A percentile compares a stretch with the other conserved stretches of the same genome.
Conservation (phyloP, 2,113 vertebrate species). For the Neolamprologus toae region DNA sequence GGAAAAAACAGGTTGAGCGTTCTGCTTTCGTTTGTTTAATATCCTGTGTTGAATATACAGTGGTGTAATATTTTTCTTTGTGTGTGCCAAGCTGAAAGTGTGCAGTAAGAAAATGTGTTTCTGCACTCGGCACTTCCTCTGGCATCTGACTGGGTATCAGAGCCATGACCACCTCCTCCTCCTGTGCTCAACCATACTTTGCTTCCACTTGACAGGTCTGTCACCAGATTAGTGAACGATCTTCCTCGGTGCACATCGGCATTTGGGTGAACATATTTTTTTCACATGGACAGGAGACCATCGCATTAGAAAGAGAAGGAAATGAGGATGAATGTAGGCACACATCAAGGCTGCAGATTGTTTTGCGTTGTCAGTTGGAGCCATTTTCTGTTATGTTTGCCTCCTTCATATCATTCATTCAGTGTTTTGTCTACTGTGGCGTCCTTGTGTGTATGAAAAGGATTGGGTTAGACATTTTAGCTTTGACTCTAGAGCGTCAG, state of each 20-base stretch:
- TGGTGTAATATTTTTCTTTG: accelerated
- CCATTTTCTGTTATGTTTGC: neutral
- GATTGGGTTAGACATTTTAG: neutral
- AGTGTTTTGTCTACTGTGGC: neutral
- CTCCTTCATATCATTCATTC: neutral
- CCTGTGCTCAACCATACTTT: neutral
- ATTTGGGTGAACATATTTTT: neutral
- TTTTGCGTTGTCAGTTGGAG: neutral
- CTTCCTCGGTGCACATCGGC: neutral
- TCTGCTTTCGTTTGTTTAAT: neutral
- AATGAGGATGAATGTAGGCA: neutral
- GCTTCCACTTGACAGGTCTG: neutral
- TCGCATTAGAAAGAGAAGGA: neutral
- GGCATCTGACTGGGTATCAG: neutral
- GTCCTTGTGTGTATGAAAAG: neutral
- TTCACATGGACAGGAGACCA: neutral
- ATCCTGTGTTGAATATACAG: neutral
- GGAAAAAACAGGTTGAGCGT: accelerated
- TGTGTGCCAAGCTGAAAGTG: neutral
- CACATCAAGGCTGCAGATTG: neutral
- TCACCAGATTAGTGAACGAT: neutral
- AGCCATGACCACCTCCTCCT: neutral
- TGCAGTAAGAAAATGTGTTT: neutral
- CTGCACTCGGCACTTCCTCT: neutral
- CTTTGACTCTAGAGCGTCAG: neutral